Base-by-base conservation (phyloP, 2,797 vertebrate species). In the Erithacus rubecula region DNA sequence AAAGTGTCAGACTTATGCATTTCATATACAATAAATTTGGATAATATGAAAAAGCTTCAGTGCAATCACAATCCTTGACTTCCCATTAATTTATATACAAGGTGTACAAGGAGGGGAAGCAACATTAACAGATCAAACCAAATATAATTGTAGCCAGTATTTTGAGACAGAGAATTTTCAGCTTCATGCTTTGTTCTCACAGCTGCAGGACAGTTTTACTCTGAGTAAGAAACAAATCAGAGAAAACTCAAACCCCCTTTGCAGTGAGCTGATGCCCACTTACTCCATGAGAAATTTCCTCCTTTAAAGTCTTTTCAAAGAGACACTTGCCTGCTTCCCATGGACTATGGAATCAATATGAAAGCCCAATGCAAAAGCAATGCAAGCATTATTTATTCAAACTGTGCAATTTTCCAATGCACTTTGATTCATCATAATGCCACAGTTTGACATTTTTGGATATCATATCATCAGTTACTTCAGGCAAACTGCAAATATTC, bases 91-190 rank as follows among this genome's bases (percentile, higher is more conserved):
- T 62, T 53, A 41, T 12, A 49, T 1, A 8, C 21, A 41, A 27
- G 9, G 19, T n/a, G 3, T 22, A 55, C 11, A 63, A 81, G n/a
- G 19, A 19, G 17, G 22, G 12, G 32, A 2, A 80, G 22, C 15
- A 46, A 20, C 32, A 17, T 8, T 0, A 63, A 22, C 20, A 72
- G 39, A 53, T 14, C 29, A 15, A 1, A 52, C 11, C 6, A 49
- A 70, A 59, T 2, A 8, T 1, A 70, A 29, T 0, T 36, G 10
- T 3, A 15, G 1, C 4, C 41, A 68, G 5, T 17, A 39, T 65
- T 74, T 69, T 51, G 12, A 72, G 64, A 53, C 47, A 26, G 10
- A 64, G 13, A 13, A 32, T 34, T 78, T 75, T 71, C 65, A 78
- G 20, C 32, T 74, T 43, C 7, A 5, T 34, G 14, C 53, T 78